Conservation (phyloP, 2,113 vertebrate genomes). For the Sinocyclocheilus grahami region DNA sequence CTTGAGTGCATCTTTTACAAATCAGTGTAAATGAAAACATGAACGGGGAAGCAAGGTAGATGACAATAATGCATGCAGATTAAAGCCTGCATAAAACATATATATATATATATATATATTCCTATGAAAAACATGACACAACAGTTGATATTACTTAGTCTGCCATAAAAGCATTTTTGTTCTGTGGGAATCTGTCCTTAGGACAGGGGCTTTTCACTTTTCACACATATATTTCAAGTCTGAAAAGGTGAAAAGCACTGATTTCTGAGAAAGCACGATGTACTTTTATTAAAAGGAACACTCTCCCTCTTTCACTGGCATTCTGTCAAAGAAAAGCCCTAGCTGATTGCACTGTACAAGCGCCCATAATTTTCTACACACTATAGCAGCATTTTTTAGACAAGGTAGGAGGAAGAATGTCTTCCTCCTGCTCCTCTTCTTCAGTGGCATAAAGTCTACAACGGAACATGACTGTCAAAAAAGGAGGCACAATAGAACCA, state of each 20-base stretch:
- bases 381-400: slow-evolving; percentile 58
- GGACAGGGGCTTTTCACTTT: background rate
- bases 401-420: slow-evolving; percentile 33
- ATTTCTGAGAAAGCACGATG: slow-evolving; percentile 32
- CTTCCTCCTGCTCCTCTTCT: slow-evolving; percentile 47
- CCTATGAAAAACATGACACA: no score
- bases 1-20: background rate
- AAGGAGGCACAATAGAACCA: background rate
- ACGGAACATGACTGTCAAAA: slow-evolving; percentile 11
- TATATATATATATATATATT: no score
- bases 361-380: slow-evolving; percentile 58
- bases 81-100: background rate
- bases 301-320: slow-evolving; percentile 41
- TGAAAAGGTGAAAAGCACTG: slow-evolving; percentile 26
- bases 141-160: background rate
- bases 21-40: no score
- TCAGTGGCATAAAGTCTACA: background rate
- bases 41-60: background rate
- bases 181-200: background rate
- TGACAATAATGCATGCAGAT: background rate
- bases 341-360: slow-evolving; percentile 65
- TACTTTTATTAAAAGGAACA: slow-evolving; percentile 22
- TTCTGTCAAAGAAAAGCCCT: slow-evolving; percentile 49
- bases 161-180: background rate
- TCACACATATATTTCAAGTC: background rate